Evolutionary conservation across 2,888 invertebrate genomes (phyloP), one percentile per base, ranked within the genome.

Genomic region (Xestoiulus laeticollis): DNA sequence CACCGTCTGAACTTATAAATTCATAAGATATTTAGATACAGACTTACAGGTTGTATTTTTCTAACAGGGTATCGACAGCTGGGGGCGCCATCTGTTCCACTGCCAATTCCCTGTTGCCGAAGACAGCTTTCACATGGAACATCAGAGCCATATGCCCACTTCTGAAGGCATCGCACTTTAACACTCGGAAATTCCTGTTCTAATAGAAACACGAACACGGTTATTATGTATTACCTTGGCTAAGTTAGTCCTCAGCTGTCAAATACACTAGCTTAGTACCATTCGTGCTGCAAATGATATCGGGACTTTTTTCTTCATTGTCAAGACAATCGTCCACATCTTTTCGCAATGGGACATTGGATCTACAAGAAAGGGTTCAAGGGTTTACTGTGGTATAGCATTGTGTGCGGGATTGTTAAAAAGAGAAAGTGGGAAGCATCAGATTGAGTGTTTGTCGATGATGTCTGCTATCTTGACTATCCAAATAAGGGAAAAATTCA

Each of bases 241-340:
- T n/a, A n/a, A n/a, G n/a, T n/a, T n/a, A n/a, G n/a, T n/a, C n/a
- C n/a, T n/a, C n/a, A n/a, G n/a, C n/a, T n/a, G n/a, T n/a, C n/a
- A n/a, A n/a, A n/a, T n/a, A n/a, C n/a, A n/a, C n/a, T n/a, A n/a
- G n/a, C n/a, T n/a, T n/a, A n/a, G n/a, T n/a, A 89, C 92, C 93
- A 90, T 93, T 93, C 90, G 93, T 93, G 90, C 94, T 93, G 87
- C 94, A 94, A 89, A 94, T 94, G 88, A 94, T 93, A 90, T 94
- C 94, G 1, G 94, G 94, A 91, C 94, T 94, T 90, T 94, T 94
- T 90, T 94, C 94, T 90, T 94, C 94, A 88, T 93, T 91, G 90
- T 93, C 93, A 10, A 44, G 53, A 16, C 82, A 78, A 38, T 88
- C 89, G 43, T 89, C 89, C 4, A 86, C 86, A 32, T 89, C 89